Base-by-base conservation (phyloP, 64 coral and sea anemone genomes). In the Montipora efflorescens region DNA sequence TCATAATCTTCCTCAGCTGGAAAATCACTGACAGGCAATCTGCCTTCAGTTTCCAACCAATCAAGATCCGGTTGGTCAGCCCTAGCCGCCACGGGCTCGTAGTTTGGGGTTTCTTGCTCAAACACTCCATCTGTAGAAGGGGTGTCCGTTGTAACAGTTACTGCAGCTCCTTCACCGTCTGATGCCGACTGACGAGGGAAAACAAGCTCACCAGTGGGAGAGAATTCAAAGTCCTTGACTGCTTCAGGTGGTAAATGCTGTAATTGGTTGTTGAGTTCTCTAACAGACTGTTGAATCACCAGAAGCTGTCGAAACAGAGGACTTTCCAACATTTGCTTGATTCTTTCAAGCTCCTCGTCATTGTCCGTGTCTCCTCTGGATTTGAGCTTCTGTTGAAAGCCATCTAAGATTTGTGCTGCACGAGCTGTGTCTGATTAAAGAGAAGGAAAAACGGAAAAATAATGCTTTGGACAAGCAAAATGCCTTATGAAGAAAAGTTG, bases 201-300 rank as follows among this genome's bases (percentile, higher is more conserved):
- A 64, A 99, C 70, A 48, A 99, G 79, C 72, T 96, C 95, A 49
- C 98, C 98, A 25, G 85, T 94, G 19, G 92, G 92, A 2, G 95
- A 88, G 79, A 99, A 99, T 49, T 99, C 98, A 90, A 99, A 99
- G 79, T 96, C 95, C 11, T 95, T 96, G 7, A 96, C 61, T 12
- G 79, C 61, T 5, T 89, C 95, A 23, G 72, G 81, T 62, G 95
- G 91, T 59, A 79, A 78, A 25, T 82, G 72, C n/a, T 91, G 43
- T 19, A 96, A 67, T 44, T 96, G 88, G 57, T 81, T 87, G 69
- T 99, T 95, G 0, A 99, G 95, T 68, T 96, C 88, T 64, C 90
- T 93, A 0, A 91, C 79, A 55, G 98, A 99, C 57, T 94, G 89
- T 51, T 99, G 98, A 12, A 99, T 96, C 25, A 87, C 75, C 14